These are phyloP conservation scores for Phyllotreta striolata DNA, from an alignment of 2,888 invertebrate species.

Conservation along the genomic window DNA sequence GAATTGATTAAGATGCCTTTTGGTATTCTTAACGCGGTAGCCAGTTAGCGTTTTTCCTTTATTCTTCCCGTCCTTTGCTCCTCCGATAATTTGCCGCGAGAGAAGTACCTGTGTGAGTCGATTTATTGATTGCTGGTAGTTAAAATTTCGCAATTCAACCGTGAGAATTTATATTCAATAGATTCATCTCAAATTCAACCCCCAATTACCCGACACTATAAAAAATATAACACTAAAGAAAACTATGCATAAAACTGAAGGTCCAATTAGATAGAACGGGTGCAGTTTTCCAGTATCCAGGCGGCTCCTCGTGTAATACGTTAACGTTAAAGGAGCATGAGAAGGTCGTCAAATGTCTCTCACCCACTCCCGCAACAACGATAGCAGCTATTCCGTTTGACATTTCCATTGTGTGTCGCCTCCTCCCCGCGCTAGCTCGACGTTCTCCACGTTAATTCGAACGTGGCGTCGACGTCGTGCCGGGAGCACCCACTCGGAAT, in stretches of 20 bases:
- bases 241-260: too few species aligned
- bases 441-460: slow-evolving; percentile 35
- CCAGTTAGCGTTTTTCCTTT: slow-evolving; percentile 6
- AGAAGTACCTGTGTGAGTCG: too few species aligned
- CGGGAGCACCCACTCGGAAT: slow-evolving; percentile 36
- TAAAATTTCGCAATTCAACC: too few species aligned
- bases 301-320: too few species aligned
- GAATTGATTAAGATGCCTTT: slow-evolving; percentile 26
- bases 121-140: too few species aligned
- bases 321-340: background rate
- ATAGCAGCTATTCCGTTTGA: slow-evolving; percentile 42
- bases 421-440: background rate
- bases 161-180: too few species aligned
- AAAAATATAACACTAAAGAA: too few species aligned
- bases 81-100: too few species aligned
- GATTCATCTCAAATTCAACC: too few species aligned
- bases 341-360: slow-evolving; percentile 32
- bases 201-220: too few species aligned
- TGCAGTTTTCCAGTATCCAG: too few species aligned
- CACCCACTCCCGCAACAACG: slow-evolving; percentile 39
- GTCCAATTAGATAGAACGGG: too few species aligned
- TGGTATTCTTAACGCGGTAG: slow-evolving; percentile 18
- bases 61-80: slow-evolving; percentile 2
- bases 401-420: slow-evolving; percentile 44
- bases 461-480: slow-evolving; percentile 39